Base-by-base conservation (phyloP, 23 tunicate species). In the Botrylloides violaceus region DNA sequence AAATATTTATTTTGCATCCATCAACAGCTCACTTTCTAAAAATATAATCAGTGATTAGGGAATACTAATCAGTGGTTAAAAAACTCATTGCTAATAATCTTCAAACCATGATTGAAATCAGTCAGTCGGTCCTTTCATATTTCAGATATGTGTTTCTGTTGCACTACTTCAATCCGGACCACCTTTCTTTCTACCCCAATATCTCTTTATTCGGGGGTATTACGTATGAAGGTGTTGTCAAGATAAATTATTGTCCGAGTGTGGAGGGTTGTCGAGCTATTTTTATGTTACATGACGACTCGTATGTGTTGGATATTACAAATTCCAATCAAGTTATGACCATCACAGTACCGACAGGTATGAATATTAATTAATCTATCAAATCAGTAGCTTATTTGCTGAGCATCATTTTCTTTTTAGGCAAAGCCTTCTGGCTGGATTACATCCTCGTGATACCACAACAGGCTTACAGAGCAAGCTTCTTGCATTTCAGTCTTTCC, bases 391-490 rank as follows among this genome's bases (percentile, higher is more conserved):
- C 7, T 60, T 60, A 7, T 60, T n/a, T 9, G 9, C 21, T n/a
- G 20, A n/a, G 24, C 21, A 21, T n/a, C 24, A 60, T n/a, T 37
- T 20, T 1, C n/a, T 15, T 49, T 57, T 6, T 36, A 78, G 96
- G 65, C 33, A 91, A 85, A 50, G 32, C 86, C 23, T 85, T 92
- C 37, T 85, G 86, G 86, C n/a, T 92, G 33, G 81, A 79, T n/a
- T 80, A 92, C 60, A 74, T 92, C 31, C 66, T 78, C 3, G 98
- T 86, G 2, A 70, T 92, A 28, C 94, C 98, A n/a, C 93, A 92
- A 58, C 21, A 66, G 29, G 49, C 29, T 3, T 87, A 87, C 78
- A 70, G 70, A 47, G 77, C 81, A 53, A 66, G 64, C 19, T 19
- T 81, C 9, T 70, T 87, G 34, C 75, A 81, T 32, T 53, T 81